Conservation (phyloP, 2,113 vertebrate species). For the Antigone vipio region DNA sequence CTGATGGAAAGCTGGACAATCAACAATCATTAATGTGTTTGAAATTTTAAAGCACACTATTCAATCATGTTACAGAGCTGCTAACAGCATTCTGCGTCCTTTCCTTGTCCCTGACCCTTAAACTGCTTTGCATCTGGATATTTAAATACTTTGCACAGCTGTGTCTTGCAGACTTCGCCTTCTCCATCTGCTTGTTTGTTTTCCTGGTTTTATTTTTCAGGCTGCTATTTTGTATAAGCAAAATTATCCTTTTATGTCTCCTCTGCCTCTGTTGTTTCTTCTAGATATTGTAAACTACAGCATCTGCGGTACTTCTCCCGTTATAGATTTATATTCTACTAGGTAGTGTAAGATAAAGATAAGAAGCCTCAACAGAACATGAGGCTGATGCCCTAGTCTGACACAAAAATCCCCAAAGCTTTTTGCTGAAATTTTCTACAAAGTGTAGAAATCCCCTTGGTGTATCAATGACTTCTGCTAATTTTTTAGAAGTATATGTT, state of each 20-base stretch:
- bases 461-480: not conserved
- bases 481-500: not conserved
- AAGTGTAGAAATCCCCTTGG: not conserved
- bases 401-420: constrained; percentile 26
- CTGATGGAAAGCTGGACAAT: not conserved
- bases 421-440: not conserved
- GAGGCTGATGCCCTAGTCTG: not conserved
- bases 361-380: not conserved
- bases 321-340: constrained; percentile 50
- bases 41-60: constrained; percentile 2
- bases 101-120: constrained; percentile 41
- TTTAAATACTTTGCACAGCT: constrained; percentile 75
- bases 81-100: not conserved
- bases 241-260: constrained; percentile 76
- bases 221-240: constrained; percentile 80
- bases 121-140: constrained; percentile 72
- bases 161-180: constrained; percentile 61
- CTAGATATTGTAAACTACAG: constrained; percentile 54
- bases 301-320: constrained; percentile 51
- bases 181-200: constrained; percentile 81
- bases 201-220: constrained; percentile 74
- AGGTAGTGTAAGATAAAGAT: constrained; percentile 33
- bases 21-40: not conserved
- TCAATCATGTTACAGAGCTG: not conserved
- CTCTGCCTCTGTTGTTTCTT: constrained; percentile 58